phyloP scores from a whole-genome alignment of 2,797 vertebrate genomes.

The Sebastiscus tertius region DNA sequence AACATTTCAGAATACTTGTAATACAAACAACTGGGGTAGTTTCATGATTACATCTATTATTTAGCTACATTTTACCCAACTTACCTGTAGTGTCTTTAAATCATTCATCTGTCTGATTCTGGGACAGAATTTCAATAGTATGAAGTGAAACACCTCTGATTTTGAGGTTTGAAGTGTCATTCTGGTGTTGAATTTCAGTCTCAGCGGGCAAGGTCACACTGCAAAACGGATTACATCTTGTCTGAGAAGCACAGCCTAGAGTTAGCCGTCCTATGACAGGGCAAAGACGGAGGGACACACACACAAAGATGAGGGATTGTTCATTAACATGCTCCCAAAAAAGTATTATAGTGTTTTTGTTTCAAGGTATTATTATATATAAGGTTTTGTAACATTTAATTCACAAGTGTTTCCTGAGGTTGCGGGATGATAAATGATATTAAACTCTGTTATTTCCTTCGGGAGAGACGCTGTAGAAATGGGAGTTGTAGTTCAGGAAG shows the following conservation, averaged over 20 bases:
- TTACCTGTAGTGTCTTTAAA: too few relatives aligned
- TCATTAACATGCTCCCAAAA: not conserved
- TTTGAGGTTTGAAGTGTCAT: conserved; percentile 1
- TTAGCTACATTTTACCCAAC: too few relatives aligned
- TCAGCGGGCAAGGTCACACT: conserved; percentile 11
- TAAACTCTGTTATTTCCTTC: not conserved
- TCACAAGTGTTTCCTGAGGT: not conserved
- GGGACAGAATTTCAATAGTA: too few relatives aligned
- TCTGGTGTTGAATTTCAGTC: conserved; percentile 26
- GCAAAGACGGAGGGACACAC: not conserved
- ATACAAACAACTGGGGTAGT: too few relatives aligned
- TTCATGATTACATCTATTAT: too few relatives aligned
- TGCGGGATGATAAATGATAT: not conserved
- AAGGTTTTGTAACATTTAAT: not conserved
- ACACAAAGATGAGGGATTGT: not conserved
- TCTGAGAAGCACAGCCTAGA: conserved; percentile 6
- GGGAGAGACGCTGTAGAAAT: not conserved
- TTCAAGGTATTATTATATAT: not conserved
- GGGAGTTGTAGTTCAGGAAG: not conserved
- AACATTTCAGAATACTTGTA: too few relatives aligned
- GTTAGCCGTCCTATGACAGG: not conserved
- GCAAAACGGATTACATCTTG: conserved; percentile 32
- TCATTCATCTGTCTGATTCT: not conserved
- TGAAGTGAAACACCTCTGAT: not conserved
- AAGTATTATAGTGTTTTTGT: not conserved